phyloP scores from a whole-genome alignment of 2,797 vertebrate species.

The Myotis pilosus region DNA sequence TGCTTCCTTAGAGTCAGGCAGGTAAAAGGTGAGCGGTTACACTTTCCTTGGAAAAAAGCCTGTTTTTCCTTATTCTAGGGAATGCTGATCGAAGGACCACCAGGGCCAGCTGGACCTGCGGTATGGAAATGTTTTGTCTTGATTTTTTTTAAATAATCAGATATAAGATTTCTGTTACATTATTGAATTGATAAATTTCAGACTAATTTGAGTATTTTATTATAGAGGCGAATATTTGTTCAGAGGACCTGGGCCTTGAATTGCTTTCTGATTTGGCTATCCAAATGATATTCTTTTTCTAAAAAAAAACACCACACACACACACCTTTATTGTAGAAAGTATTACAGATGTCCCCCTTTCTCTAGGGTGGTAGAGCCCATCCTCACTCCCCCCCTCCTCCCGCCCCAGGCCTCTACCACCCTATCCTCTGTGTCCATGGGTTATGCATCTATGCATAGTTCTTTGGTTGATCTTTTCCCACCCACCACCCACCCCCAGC shows the following conservation, averaged over 20 bases:
- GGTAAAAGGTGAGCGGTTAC: background rate
- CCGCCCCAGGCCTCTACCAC: too few species aligned
- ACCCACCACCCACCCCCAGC: too few species aligned
- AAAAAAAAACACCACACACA: too few species aligned
- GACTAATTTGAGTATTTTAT: background rate
- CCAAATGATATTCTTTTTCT: background rate
- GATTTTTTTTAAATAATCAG: background rate
- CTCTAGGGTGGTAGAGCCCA: too few species aligned
- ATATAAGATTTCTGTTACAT: background rate
- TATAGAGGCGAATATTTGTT: background rate
- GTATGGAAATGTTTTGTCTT: slow-evolving; percentile 85
- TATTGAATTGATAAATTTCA: background rate
- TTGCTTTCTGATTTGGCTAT: background rate
- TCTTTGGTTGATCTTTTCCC: too few species aligned
- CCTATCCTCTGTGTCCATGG: too few species aligned
- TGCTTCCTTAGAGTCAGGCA: background rate
- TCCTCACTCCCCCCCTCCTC: too few species aligned
- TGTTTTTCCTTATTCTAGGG: slow-evolving; percentile 85
- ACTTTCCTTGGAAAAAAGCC: background rate
- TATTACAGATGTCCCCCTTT: too few species aligned
- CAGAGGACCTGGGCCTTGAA: background rate
- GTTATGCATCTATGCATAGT: too few species aligned
- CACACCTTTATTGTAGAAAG: too few species aligned
- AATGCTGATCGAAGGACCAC: slow-evolving; percentile 97
- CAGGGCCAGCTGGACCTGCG: slow-evolving; percentile 91